phyloP scores from a whole-genome alignment of 1,140 invertebrate species.

The Plodia interpunctella region DNA sequence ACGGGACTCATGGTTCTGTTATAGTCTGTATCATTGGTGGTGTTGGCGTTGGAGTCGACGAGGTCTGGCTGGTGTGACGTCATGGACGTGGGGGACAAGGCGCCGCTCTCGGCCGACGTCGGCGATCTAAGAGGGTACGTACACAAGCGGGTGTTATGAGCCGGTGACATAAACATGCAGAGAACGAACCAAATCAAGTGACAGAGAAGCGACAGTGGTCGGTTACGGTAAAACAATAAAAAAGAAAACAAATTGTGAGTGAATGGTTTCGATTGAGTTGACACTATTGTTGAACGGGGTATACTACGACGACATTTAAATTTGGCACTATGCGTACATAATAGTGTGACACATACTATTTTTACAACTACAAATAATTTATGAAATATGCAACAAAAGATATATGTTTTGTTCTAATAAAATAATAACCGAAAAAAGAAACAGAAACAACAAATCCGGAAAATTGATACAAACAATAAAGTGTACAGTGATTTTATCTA shows the following conservation, averaged over 20 bases:
- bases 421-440: too few species aligned
- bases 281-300: constrained; percentile 10
- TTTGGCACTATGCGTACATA: not conserved
- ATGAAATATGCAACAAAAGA: too few species aligned
- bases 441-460: too few species aligned
- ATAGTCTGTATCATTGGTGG: constrained; percentile 51
- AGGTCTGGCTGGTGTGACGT: constrained; percentile 44
- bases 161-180: constrained; percentile 69
- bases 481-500: too few species aligned
- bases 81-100: constrained; percentile 65
- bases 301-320: constrained; percentile 2
- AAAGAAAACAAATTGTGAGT: constrained; percentile 32
- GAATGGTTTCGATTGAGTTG: constrained; percentile 15
- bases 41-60: constrained; percentile 56
- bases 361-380: too few species aligned
- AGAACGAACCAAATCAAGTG: constrained; percentile 34
- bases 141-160: constrained; percentile 71
- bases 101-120: constrained; percentile 57
- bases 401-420: too few species aligned
- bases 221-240: constrained; percentile 23
- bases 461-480: too few species aligned
- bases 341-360: not conserved
- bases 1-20: constrained; percentile 59
- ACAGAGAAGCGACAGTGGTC: constrained; percentile 14
- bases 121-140: constrained; percentile 64